These are phyloP conservation scores for Gymnocypris eckloni DNA, from an alignment of 2,797 vertebrate genomes.

Conservation along the genomic window DNA sequence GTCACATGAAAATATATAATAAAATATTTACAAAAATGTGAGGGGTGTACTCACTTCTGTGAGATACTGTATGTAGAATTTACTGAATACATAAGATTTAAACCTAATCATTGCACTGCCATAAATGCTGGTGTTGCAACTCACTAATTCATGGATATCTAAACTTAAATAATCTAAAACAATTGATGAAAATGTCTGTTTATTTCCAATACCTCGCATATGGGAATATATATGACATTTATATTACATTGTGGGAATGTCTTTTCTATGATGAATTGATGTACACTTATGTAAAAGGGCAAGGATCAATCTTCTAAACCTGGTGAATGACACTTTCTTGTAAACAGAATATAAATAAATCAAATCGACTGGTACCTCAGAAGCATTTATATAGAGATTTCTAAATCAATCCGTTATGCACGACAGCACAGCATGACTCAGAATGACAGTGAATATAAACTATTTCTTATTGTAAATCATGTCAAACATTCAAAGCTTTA, in stretches of 20 bases:
- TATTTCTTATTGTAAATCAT: not conserved
- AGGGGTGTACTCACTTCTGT: too few species aligned
- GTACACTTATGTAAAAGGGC: not conserved
- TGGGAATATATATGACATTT: not conserved
- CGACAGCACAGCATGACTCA: not conserved
- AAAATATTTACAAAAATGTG: too few species aligned
- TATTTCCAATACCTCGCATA: not conserved
- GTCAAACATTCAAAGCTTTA: not conserved
- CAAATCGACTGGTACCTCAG: not conserved
- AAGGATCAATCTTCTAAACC: not conserved
- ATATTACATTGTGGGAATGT: not conserved
- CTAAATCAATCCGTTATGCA: conserved; percentile 2
- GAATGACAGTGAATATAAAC: not conserved
- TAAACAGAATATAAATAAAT: conserved; percentile 2
- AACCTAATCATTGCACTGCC: not conserved
- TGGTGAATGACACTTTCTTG: not conserved
- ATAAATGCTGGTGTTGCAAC: not conserved
- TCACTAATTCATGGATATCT: not conserved
- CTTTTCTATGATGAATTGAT: not conserved
- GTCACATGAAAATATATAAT: too few species aligned
- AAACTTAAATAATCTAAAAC: not conserved
- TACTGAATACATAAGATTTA: not conserved
- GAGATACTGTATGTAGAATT: not conserved
- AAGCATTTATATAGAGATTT: conserved; percentile 3
- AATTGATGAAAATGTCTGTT: not conserved